Evolutionary conservation across 2,797 vertebrate genomes (phyloP).

Genomic region (Streptopelia turtur): DNA sequence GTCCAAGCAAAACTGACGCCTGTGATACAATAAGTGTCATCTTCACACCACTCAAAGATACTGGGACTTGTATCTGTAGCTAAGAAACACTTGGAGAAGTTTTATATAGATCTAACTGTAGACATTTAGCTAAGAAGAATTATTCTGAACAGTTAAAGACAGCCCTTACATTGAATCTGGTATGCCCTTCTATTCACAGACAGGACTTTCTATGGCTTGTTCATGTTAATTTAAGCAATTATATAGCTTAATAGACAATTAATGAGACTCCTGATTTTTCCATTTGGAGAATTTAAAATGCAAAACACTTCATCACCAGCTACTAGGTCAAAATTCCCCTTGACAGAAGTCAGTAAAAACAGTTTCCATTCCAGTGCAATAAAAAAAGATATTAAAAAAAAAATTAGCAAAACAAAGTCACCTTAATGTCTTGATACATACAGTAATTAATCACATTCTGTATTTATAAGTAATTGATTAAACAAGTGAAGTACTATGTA

Average conservation of each 20-base stretch:
- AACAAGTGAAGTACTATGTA: neutral
- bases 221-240: slow-evolving; percentile 45
- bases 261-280: slow-evolving; percentile 36
- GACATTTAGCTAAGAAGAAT: neutral
- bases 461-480: neutral
- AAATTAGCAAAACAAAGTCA: slow-evolving; percentile 10
- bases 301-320: neutral
- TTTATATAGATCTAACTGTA: neutral
- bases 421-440: neutral
- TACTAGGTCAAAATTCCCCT: neutral
- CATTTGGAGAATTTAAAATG: slow-evolving; percentile 41
- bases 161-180: neutral
- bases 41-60: neutral
- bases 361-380: neutral
- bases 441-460: neutral
- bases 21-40: neutral
- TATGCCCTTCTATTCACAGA: neutral
- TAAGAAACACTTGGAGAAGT: neutral
- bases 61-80: neutral
- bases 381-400: neutral
- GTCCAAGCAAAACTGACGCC: neutral
- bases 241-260: slow-evolving; percentile 31
- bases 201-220: neutral
- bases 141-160: neutral
- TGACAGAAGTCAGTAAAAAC: neutral